Evolutionary conservation across 2,888 invertebrate genomes (phyloP).

Genomic region (Nephrocerus scutellatus): DNA sequence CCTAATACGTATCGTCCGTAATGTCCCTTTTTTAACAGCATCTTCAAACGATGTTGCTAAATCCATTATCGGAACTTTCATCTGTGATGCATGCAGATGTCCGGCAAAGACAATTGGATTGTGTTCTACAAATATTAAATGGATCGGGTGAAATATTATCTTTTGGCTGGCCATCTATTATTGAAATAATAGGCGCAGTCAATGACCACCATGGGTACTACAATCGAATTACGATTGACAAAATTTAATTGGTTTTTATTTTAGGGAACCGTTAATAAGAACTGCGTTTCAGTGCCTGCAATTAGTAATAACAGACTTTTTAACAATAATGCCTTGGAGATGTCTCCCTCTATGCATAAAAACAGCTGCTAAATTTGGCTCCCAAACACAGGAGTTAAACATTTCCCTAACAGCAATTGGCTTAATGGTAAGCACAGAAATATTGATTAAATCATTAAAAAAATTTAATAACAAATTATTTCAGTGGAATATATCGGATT

Average conservation of each 20-base stretch:
- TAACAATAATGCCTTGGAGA: conserved; percentile 85
- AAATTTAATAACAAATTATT: conserved; percentile 4
- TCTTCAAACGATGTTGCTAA: conserved; percentile 77
- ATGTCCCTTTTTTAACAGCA: conserved; percentile 48
- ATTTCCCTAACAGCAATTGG: conserved; percentile 96
- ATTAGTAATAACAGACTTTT: conserved; percentile 88
- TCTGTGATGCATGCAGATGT: conserved; percentile 89
- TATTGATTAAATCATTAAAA: not conserved
- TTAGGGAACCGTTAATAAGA: conserved; percentile 80
- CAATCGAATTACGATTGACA: not conserved
- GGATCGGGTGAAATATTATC: conserved; percentile 86
- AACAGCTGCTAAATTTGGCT: conserved; percentile 91
- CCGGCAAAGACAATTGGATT: conserved; percentile 88
- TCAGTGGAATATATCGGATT: conserved; percentile 98
- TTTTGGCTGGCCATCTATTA: conserved; percentile 91
- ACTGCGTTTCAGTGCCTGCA: conserved; percentile 95
- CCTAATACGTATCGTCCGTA: not conserved
- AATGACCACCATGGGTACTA: conserved; percentile 81
- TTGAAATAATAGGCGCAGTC: conserved; percentile 93
- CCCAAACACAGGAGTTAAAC: conserved; percentile 93
- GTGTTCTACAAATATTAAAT: conserved; percentile 87
- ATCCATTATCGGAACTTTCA: conserved; percentile 87
- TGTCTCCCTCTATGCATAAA: conserved; percentile 86
- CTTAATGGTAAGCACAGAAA: conserved; percentile 63
- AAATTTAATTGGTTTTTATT: conserved; percentile 20